phyloP scores from a whole-genome alignment of 37 sponge, comb jelly and placozoan species.

The Bolinopsis microptera region DNA sequence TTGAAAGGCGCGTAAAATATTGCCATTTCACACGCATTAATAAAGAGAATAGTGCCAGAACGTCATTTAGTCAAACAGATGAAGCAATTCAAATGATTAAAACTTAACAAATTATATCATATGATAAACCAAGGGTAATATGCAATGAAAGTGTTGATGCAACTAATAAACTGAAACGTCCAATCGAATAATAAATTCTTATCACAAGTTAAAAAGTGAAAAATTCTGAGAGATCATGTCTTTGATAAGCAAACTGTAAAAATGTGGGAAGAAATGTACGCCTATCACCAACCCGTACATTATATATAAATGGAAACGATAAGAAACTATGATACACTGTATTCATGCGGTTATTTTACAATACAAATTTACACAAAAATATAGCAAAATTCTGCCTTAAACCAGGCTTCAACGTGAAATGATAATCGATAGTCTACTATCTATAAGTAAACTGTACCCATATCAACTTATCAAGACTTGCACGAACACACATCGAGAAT shows the following conservation, averaged over 20 bases:
- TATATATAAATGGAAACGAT: background rate
- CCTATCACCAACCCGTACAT: background rate
- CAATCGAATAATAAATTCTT: background rate
- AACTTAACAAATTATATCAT: background rate
- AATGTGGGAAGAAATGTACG: background rate
- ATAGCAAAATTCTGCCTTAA: background rate
- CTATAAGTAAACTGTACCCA: too few relatives aligned
- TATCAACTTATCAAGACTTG: too few relatives aligned
- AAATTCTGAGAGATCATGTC: background rate
- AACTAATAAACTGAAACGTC: background rate
- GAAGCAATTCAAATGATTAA: background rate
- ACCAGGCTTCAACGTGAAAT: too few relatives aligned
- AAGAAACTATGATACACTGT: background rate
- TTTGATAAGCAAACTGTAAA: background rate
- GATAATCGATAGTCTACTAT: too few relatives aligned
- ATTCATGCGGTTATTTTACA: background rate
- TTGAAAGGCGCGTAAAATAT: background rate
- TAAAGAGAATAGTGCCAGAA: too few relatives aligned
- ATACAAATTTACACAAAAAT: slow-evolving; percentile 43
- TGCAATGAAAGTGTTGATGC: background rate
- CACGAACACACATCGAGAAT: too few relatives aligned
- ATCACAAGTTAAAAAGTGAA: background rate
- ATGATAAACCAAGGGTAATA: background rate
- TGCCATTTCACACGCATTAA: slow-evolving; percentile 23
- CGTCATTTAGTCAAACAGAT: background rate